Evolutionary conservation across 2,113 vertebrate genomes (phyloP).

Genomic region (Scophthalmus maximus): DNA sequence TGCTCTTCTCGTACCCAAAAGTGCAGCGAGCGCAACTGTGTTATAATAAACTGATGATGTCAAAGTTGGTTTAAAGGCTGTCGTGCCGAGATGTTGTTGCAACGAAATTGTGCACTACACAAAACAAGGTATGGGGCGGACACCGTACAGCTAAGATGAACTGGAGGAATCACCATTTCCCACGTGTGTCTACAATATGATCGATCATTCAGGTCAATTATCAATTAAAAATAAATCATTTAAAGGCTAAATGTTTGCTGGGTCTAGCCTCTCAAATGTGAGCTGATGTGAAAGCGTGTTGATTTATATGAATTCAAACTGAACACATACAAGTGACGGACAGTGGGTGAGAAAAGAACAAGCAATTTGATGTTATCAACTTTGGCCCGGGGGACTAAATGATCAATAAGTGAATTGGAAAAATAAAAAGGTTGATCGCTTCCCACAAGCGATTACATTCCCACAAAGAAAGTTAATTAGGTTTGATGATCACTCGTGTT

Average conservation of each 20-base stretch:
- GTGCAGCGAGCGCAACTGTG: slow-evolving; percentile 37
- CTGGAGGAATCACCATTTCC: too few relatives aligned
- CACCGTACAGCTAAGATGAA: background rate
- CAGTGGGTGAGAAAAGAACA: background rate
- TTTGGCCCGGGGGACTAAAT: background rate
- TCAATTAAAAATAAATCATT: slow-evolving; percentile 4
- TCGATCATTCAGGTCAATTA: background rate
- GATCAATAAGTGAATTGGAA: background rate
- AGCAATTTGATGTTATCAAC: background rate
- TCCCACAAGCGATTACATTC: background rate
- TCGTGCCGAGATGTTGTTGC: background rate
- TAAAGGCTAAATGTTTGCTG: background rate
- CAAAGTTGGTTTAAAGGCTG: slow-evolving; percentile 24
- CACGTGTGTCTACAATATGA: background rate
- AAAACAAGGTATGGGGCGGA: background rate
- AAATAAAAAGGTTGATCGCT: background rate
- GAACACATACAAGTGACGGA: background rate
- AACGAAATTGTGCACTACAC: background rate
- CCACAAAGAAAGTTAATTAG: slow-evolving; percentile 10
- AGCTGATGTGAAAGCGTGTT: background rate
- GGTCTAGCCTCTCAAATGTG: background rate
- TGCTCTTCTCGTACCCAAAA: slow-evolving; percentile 35
- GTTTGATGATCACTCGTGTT: slow-evolving; percentile 5
- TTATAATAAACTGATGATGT: slow-evolving; percentile 31
- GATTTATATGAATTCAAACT: background rate